phyloP scores from a whole-genome alignment of 1,140 invertebrate genomes.

The Prorops nasuta region DNA sequence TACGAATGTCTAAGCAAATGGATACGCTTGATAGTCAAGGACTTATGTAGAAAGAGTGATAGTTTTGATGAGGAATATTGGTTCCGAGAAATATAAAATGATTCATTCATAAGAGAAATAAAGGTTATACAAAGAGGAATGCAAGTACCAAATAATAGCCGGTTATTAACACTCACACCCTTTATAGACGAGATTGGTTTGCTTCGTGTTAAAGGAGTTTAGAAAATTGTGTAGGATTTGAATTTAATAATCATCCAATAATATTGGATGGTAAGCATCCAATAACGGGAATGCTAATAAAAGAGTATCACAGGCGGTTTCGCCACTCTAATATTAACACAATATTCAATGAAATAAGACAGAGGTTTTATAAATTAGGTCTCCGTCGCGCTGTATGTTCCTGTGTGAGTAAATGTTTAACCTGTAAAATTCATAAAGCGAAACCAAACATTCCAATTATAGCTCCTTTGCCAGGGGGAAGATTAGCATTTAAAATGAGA shows the following conservation, averaged over 20 bases:
- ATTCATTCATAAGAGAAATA: not conserved
- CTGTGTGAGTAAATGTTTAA: not conserved
- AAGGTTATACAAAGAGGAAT: not conserved
- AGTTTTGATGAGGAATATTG: no score
- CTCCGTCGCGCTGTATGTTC: not conserved
- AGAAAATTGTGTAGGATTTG: not conserved
- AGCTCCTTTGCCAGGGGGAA: not conserved
- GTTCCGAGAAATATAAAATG: no score
- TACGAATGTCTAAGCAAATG: not conserved
- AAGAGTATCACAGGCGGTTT: not conserved
- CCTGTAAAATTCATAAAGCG: not conserved
- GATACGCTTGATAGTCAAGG: not conserved
- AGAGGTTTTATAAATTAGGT: not conserved
- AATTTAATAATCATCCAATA: not conserved
- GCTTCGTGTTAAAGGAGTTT: not conserved
- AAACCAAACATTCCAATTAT: not conserved
- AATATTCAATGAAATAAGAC: conserved; percentile 6
- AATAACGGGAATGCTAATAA: not conserved
- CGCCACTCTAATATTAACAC: not conserved
- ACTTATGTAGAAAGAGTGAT: not conserved
- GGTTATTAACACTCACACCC: not conserved
- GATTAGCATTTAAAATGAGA: conserved; percentile 6
- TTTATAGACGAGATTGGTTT: not conserved
- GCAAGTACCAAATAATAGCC: not conserved
- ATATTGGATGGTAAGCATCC: not conserved